Evolutionary conservation across 2,113 vertebrate species (phyloP).

Genomic region (Esox niger): DNA sequence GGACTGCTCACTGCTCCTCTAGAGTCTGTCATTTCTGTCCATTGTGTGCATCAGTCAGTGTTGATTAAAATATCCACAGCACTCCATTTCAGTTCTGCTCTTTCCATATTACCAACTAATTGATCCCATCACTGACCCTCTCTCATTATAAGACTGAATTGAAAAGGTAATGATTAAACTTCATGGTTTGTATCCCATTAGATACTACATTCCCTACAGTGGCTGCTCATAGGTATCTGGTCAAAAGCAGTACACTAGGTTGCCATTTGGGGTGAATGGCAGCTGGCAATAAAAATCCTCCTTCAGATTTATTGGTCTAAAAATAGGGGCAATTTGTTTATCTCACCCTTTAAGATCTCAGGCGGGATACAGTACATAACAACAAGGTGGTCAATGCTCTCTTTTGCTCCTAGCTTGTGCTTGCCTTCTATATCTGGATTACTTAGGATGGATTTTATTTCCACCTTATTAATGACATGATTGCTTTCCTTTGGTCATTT

Average conservation of each 20-base stretch:
- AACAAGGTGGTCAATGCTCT: no score
- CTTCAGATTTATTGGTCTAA: conserved; percentile 68
- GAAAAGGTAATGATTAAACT: no score
- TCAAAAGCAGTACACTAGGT: no score
- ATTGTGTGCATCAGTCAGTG: conserved; percentile 56
- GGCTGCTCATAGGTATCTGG: no score
- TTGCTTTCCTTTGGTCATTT: conserved; percentile 5
- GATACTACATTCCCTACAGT: no score
- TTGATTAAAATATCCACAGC: conserved; percentile 75
- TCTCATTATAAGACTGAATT: no score
- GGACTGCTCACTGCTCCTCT: conserved; percentile 27
- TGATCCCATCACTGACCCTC: conserved; percentile 39
- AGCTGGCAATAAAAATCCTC: conserved; percentile 66
- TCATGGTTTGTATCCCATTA: no score
- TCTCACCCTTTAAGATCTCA: no score
- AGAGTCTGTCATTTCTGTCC: conserved; percentile 46
- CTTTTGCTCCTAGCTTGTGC: conserved; percentile 40
- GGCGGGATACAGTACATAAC: no score
- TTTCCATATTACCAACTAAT: conserved; percentile 69
- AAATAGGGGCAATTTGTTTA: conserved; percentile 75
- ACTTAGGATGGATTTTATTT: conserved; percentile 46
- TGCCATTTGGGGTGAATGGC: conserved; percentile 59
- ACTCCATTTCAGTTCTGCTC: conserved; percentile 52
- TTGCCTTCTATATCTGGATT: conserved; percentile 50
- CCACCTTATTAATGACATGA: conserved; percentile 43